phyloP scores from a whole-genome alignment of 2,888 invertebrate genomes.

The Agriopis leucophaearia region DNA sequence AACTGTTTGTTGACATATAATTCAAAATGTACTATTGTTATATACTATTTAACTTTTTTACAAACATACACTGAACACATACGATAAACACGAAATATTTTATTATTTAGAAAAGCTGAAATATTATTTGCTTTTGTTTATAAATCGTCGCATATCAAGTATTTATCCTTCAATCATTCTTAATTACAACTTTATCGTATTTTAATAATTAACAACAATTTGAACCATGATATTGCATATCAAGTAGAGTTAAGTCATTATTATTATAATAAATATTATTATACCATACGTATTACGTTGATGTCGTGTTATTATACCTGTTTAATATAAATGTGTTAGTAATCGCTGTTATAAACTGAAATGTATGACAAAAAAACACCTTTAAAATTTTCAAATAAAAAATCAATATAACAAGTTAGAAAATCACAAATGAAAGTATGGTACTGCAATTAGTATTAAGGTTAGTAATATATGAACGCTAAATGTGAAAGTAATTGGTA shows the following conservation, averaged over 20 bases:
- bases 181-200: background rate
- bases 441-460: background rate
- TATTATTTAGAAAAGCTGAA: too few relatives aligned
- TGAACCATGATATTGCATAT: constrained; percentile 70
- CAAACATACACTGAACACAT: too few relatives aligned
- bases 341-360: background rate
- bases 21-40: too few relatives aligned
- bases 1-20: background rate
- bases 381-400: background rate
- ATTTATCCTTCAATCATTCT: background rate
- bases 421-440: background rate
- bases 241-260: constrained; percentile 55
- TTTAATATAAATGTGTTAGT: constrained; percentile 10
- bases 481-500: background rate
- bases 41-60: too few relatives aligned
- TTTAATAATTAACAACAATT: constrained; percentile 17
- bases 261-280: constrained; percentile 47
- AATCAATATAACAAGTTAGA: background rate
- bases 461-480: background rate
- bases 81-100: too few relatives aligned
- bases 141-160: too few relatives aligned
- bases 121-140: too few relatives aligned
- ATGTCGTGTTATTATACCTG: constrained; percentile 49
- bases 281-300: constrained; percentile 44
- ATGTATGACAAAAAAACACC: background rate